Base-by-base conservation (phyloP, 2,888 invertebrate species). In the Polyploca ridens region DNA sequence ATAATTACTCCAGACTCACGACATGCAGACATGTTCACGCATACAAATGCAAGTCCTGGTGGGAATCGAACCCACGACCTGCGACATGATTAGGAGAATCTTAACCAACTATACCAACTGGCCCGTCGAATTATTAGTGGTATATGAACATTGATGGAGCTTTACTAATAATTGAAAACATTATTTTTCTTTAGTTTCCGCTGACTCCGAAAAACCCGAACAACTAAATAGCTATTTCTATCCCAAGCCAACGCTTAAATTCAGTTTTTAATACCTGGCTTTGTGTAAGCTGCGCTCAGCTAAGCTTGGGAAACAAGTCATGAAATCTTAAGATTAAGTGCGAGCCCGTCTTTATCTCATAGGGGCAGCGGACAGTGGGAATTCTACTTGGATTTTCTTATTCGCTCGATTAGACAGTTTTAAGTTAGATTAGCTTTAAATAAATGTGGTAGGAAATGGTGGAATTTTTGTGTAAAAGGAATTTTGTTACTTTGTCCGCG, bases 311-410 rank as follows among this genome's bases (percentile, higher is more conserved):
- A 64, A 71, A 71, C 73, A 69, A 77, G 69, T 78, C 78, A 72
- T 76, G 77, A 77, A 81, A 75, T 81, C 79, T 81, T 73, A 76
- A 81, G 80, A 81, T 81, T 81, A 80, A 83, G 75, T 76, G 73
- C 69, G 70, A 74, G 76, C 68, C 69, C 58, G 65, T 67, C 75
- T 76, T 77, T 81, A 82, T 76, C 78, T 77, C 68, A 65, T 70
- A 77, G 70, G 75, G 66, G 62, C 66, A 70, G 62, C 78, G 75
- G 72, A 74, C 75, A 79, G 64, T 63, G 67, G 69, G 41, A 65
- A 65, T 74, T 72, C 69, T 72, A 70, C 70, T 65, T 54, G 62
- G 67, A 67, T 73, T 63, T 63, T 69, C 70, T 63, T 69, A 71
- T 69, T 58, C 64, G 67, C 69, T 70, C 65, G 66, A 74, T 74